Conservation (phyloP, 2,113 vertebrate species). For the Serilophus lunatus region DNA sequence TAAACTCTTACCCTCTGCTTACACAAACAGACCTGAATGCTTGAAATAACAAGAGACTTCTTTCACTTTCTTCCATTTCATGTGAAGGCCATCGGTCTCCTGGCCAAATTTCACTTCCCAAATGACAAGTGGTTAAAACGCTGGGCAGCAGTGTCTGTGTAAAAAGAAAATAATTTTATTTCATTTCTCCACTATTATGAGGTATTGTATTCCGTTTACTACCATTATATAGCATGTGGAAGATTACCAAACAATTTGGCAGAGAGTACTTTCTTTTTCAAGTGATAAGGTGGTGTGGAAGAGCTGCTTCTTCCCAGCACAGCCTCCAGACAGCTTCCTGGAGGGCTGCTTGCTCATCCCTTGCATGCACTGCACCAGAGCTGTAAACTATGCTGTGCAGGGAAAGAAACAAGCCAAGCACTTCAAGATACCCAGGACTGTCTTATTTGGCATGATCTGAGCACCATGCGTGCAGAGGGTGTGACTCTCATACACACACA, state of each 20-base stretch:
- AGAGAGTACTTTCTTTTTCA: background rate
- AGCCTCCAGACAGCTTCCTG: background rate
- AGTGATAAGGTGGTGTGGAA: background rate
- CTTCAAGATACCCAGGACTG: background rate
- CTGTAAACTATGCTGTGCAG: accelerated
- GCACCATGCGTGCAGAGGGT: accelerated
- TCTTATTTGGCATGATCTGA: background rate
- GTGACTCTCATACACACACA: background rate
- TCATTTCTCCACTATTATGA: background rate
- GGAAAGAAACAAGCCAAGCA: background rate
- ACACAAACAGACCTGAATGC: background rate
- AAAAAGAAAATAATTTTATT: background rate
- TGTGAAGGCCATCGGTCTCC: background rate
- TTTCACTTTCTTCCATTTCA: background rate
- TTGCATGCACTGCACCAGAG: background rate
- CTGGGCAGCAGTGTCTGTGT: background rate
- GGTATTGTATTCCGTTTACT: background rate
- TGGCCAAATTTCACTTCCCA: background rate
- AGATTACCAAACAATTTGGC: background rate
- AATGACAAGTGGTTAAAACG: background rate
- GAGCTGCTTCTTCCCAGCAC: background rate
- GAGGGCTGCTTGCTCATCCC: background rate
- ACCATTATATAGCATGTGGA: background rate
- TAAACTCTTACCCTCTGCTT: slow-evolving; percentile 22
- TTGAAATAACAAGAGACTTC: background rate